Conservation (phyloP, 1,140 invertebrate species). For the Papilio glaucus region DNA sequence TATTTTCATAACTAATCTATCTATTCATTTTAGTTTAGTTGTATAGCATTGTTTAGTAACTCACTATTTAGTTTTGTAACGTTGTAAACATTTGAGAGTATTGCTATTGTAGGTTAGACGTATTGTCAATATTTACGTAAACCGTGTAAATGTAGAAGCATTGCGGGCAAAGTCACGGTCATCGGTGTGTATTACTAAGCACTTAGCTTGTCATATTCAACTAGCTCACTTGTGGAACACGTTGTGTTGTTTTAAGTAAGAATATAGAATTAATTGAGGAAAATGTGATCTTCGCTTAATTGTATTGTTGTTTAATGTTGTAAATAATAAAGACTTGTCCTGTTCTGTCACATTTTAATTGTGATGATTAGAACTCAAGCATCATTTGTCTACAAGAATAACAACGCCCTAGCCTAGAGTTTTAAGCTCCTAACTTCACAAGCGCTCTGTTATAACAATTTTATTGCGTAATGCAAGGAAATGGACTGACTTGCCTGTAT, state of each 20-base stretch:
- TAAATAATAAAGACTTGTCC: background rate
- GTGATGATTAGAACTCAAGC: background rate
- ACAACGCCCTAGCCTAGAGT: too few species aligned
- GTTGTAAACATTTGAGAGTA: background rate
- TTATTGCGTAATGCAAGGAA: too few species aligned
- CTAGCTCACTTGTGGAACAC: background rate
- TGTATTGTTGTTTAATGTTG: background rate
- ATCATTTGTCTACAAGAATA: background rate
- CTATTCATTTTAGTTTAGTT: too few species aligned
- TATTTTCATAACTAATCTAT: too few species aligned
- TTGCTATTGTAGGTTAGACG: background rate
- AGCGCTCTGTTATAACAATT: too few species aligned
- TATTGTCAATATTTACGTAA: background rate
- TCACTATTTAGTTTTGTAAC: conserved; percentile 32
- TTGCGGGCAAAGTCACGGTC: background rate
- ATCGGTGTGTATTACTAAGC: background rate
- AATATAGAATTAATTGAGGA: conserved; percentile 1
- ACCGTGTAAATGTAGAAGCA: background rate
- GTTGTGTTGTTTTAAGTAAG: background rate
- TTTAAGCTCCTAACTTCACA: too few species aligned
- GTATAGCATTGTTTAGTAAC: too few species aligned
- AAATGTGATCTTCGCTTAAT: background rate
- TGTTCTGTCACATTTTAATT: background rate
- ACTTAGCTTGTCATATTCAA: background rate
- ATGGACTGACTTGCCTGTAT: too few species aligned